Evolutionary conservation across 2,888 invertebrate species (phyloP).

Genomic region (Lamellibrachia columna): DNA sequence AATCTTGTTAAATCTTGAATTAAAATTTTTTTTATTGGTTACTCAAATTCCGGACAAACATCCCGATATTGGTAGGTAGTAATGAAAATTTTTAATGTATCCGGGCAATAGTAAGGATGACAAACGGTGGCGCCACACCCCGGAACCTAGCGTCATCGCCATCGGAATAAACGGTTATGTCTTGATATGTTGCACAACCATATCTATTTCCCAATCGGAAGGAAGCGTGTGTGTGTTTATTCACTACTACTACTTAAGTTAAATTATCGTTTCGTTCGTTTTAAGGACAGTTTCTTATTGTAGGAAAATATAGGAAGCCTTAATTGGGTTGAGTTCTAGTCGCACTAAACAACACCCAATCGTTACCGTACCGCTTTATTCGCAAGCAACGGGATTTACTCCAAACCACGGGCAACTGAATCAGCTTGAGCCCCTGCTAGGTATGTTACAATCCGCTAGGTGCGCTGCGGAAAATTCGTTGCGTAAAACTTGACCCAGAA

Average conservation of each 20-base stretch:
- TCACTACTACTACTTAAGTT: background rate
- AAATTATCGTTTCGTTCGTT: background rate
- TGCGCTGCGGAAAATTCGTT: too few relatives aligned
- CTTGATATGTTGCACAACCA: background rate
- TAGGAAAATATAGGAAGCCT: background rate
- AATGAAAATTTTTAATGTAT: too few relatives aligned
- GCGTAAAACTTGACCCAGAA: too few relatives aligned
- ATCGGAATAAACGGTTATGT: background rate
- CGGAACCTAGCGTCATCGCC: background rate
- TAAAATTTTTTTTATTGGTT: too few relatives aligned
- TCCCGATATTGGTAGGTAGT: background rate
- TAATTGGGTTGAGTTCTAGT: background rate
- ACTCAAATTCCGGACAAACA: background rate
- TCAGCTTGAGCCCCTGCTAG: too few relatives aligned
- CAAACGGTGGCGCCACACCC: background rate
- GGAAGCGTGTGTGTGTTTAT: background rate
- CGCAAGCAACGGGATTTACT: background rate
- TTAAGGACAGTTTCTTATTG: background rate
- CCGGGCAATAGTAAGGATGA: background rate
- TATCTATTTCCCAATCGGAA: background rate
- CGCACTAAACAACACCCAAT: background rate
- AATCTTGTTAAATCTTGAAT: too few relatives aligned
- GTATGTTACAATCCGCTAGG: too few relatives aligned
- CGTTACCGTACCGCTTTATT: background rate
- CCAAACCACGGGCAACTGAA: too few relatives aligned